Evolutionary conservation across 2,888 invertebrate genomes (phyloP).

Genomic region (Parelbella ahira): DNA sequence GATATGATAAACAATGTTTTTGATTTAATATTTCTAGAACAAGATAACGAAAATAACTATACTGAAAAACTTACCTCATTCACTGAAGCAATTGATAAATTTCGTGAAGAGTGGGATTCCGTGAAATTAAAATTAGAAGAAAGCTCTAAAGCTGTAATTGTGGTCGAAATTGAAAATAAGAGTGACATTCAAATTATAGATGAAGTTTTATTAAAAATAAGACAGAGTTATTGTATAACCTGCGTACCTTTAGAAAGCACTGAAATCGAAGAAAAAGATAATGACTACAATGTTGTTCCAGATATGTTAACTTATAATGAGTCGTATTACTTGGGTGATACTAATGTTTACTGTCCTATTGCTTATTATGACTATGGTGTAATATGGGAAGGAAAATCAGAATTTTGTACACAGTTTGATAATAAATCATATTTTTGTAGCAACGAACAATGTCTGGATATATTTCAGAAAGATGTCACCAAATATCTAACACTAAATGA

Average conservation of each 20-base stretch:
- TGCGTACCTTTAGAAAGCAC: conserved; percentile 47
- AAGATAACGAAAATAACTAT: conserved; percentile 28
- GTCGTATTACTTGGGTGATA: conserved; percentile 75
- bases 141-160: conserved; percentile 51
- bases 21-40: conserved; percentile 29
- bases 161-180: conserved; percentile 70
- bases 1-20: conserved; percentile 36
- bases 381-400: conserved; percentile 82
- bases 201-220: conserved; percentile 54
- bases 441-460: conserved; percentile 64
- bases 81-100: conserved; percentile 51
- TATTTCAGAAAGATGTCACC: conserved; percentile 73
- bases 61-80: conserved; percentile 37
- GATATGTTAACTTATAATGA: conserved; percentile 50
- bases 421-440: conserved; percentile 78
- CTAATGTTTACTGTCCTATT: conserved; percentile 82
- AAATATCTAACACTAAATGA: conserved; percentile 67
- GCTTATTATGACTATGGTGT: conserved; percentile 74
- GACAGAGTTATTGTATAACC: conserved; percentile 51
- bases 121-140: conserved; percentile 68
- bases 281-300: conserved; percentile 42
- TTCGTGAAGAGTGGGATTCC: conserved; percentile 58
- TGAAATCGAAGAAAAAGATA: conserved; percentile 39
- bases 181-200: conserved; percentile 57
- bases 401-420: conserved; percentile 71